Evolutionary conservation across 1,140 invertebrate genomes (phyloP).

Genomic region (Polyergus mexicanus): DNA sequence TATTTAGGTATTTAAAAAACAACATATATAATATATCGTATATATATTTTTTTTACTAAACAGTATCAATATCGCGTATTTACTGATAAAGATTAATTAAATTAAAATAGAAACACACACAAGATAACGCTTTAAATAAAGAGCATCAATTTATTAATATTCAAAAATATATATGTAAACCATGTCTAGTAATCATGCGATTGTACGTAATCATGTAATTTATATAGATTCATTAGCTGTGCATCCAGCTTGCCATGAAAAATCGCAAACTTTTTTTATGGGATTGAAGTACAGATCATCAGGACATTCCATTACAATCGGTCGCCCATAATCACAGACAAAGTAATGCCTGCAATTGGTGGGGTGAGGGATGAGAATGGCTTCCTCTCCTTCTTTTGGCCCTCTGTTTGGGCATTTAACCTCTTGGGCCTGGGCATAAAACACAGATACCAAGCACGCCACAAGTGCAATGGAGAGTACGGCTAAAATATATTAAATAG

Average conservation of each 20-base stretch:
- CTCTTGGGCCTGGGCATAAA: slow-evolving; percentile 23
- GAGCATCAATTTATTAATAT: slow-evolving; percentile 9
- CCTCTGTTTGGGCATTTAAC: slow-evolving; percentile 66
- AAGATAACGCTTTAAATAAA: background rate
- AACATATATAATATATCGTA: too few species aligned
- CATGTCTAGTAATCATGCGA: background rate
- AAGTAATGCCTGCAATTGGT: slow-evolving; percentile 88
- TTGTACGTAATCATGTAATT: background rate
- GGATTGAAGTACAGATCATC: slow-evolving; percentile 87
- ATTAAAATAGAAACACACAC: background rate
- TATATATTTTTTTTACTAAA: background rate
- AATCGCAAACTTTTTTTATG: slow-evolving; percentile 87
- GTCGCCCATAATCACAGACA: slow-evolving; percentile 86
- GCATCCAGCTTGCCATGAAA: slow-evolving; percentile 86
- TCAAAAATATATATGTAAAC: background rate
- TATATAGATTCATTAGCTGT: background rate
- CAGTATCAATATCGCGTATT: background rate
- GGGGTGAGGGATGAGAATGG: slow-evolving; percentile 85
- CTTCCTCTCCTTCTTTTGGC: slow-evolving; percentile 62
- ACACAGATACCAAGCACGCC: slow-evolving; percentile 3
- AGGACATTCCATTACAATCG: slow-evolving; percentile 86
- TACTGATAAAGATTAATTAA: background rate
- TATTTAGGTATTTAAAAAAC: background rate
- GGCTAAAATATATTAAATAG: slow-evolving; percentile 49
- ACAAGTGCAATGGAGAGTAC: slow-evolving; percentile 11